Base-by-base conservation (phyloP, 2,797 vertebrate genomes). In the Gallinago nigripennis region DNA sequence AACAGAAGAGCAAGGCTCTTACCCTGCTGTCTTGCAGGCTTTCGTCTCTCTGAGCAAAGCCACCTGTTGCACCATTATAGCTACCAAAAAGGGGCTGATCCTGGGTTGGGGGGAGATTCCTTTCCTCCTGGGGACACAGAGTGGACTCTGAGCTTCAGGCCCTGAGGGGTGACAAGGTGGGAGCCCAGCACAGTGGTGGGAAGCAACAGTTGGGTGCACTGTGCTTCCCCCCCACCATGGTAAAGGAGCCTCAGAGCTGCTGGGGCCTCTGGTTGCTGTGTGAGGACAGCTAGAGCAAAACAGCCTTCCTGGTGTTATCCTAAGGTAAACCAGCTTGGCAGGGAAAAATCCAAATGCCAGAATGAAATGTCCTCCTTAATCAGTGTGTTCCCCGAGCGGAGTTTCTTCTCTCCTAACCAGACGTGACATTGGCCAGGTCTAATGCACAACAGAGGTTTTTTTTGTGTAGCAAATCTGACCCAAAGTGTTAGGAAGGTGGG, bases 291-390 rank as follows among this genome's bases (percentile, higher is more conserved):
- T 78, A 27, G 45, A 71, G 54, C 25, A 68, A 58, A 93, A 79
- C 73, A 88, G 51, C 30, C 35, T 82, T 83, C 65, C 63, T 90
- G 80, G 33, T 69, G 37, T 94, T 82, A 82, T 54, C 81, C 58
- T 86, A 73, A 88, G 68, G 70, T 76, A 93, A 95, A 88, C 58
- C 20, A 84, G 63, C 27, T 72, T 77, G 48, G 58, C 82, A 80
- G 71, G 51, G 56, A 48, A 60, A 63, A 87, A 35, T n/a, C 35
- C 12, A 25, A 73, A 41, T 53, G 71, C 68, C 76, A 89, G 43
- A 85, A 37, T 77, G 56, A 95, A 87, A 80, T 45, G 53, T 70
- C 45, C 41, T 92, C 30, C 64, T 92, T 91, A 89, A 87, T 93
- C 71, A 71, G 4, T 4, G 12, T 78, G 60, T 13, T 71, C 31